Base-by-base conservation (phyloP, 1,140 invertebrate species). In the Macrocentrus cingulum region DNA sequence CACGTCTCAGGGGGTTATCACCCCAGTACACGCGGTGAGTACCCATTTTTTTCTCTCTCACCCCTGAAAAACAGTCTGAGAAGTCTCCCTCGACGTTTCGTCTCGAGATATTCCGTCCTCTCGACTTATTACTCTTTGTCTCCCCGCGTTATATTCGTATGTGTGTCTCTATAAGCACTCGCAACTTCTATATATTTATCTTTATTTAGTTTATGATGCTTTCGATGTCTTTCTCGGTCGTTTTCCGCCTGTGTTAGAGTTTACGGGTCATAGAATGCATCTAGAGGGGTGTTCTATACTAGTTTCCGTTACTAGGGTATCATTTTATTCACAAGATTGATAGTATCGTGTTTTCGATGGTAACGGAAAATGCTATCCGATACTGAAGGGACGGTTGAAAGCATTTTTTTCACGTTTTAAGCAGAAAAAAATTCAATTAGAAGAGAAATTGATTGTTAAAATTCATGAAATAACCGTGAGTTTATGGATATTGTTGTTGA, bases 1-100 rank as follows among this genome's bases (percentile, higher is more conserved):
- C 45, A 56, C 54, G 46, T 25, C 61, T 54, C 61, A 63, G 25
- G 61, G 57, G 56, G 49, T 60, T 48, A 63, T 63, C 49, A 22
- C 56, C 57, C 54, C 59, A 25, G 20, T 42, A 46, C 59, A 60
- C 46, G 45, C 56, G 54, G 61, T 63, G 45, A 63, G 61, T 60
- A 39, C 37, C 7, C 29, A 36, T 52, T 16, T 25, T 45, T 41
- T 7, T 7, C 42, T 39, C 34, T 50, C 22, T n/a, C 16, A 13
- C 19, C 32, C 11, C 9, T 15, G 8, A 22, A 9, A 13, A 15
- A 13, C 37, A 20, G 9, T 16, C 32, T 37, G n/a, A 39, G 18
- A 23, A n/a, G 15, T 23, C 19, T 34, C 46, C 29, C 29, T 16
- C 32, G 46, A 50, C 46, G 18, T 34, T 18, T 18, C 13, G 25